phyloP scores from a whole-genome alignment of 2,113 vertebrate species.

The Anoplopoma fimbria region DNA sequence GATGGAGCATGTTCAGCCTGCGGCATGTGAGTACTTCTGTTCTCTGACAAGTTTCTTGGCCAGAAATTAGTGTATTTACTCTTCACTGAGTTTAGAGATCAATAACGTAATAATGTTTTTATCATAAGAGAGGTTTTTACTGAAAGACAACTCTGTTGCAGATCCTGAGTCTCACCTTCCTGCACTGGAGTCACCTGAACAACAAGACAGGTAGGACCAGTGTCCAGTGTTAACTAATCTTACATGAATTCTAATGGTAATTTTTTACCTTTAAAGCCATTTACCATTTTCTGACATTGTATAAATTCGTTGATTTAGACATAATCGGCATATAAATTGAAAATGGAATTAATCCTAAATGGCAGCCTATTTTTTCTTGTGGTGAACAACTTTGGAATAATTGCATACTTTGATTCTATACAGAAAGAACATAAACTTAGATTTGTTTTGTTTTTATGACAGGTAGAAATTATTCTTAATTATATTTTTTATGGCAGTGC shows the following conservation, averaged over 20 bases:
- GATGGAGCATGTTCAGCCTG: slow-evolving; percentile 94
- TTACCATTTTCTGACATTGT: neutral
- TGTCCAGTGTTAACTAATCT: too few species aligned
- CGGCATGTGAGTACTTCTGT: slow-evolving; percentile 61
- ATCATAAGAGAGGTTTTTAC: neutral
- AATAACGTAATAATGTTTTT: neutral
- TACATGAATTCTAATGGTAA: too few species aligned
- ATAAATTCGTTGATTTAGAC: neutral
- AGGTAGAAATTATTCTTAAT: neutral
- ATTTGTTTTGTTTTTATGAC: too few species aligned
- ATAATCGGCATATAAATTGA: neutral
- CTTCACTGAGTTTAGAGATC: neutral
- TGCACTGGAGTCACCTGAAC: slow-evolving; percentile 71
- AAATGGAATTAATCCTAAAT: neutral
- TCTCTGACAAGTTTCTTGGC: neutral
- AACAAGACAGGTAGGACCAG: slow-evolving; percentile 63
- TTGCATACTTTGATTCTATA: neutral
- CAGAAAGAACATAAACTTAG: too few species aligned
- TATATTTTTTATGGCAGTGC: neutral
- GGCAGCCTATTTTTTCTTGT: neutral
- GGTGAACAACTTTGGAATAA: too few species aligned
- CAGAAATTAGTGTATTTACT: neutral
- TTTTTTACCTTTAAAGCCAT: too few species aligned
- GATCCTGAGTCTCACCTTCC: slow-evolving; percentile 64
- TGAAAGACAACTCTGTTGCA: slow-evolving; percentile 45